Evolutionary conservation across 2,888 invertebrate species (phyloP).

Genomic region (Limnephilus rhombicus): DNA sequence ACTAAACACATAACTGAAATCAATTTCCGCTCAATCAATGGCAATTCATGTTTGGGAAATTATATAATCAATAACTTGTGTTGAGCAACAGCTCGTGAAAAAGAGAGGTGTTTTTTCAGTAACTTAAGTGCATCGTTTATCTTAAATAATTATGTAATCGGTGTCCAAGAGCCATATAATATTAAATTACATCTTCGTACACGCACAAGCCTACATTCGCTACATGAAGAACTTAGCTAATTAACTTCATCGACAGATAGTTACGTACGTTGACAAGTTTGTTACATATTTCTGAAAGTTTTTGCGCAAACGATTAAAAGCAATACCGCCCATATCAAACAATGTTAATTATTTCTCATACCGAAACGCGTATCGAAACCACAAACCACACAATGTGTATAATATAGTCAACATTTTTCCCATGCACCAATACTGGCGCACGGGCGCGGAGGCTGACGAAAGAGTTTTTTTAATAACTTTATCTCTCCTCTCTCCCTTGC

Average conservation of each 20-base stretch:
- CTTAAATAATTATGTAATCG: background rate
- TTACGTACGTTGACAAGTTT: background rate
- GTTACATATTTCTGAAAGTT: background rate
- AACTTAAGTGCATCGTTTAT: background rate
- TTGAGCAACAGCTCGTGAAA: background rate
- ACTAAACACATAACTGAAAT: background rate
- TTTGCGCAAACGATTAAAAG: background rate
- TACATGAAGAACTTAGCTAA: background rate
- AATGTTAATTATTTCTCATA: constrained; percentile 32
- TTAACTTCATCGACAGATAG: no score
- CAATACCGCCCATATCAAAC: constrained; percentile 10
- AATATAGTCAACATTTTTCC: constrained; percentile 59
- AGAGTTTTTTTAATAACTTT: constrained; percentile 65
- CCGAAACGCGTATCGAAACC: constrained; percentile 43
- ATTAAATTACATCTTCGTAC: background rate
- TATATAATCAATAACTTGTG: background rate
- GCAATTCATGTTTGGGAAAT: background rate
- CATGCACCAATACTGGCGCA: constrained; percentile 56
- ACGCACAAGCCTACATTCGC: background rate
- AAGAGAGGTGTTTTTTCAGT: background rate
- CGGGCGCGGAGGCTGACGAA: constrained; percentile 57
- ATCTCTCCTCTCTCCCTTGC: constrained; percentile 59
- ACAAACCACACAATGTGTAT: constrained; percentile 52
- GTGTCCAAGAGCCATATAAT: background rate
- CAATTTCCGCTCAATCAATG: background rate